Conservation (phyloP, 2,113 vertebrate species). For the Mesitornis unicolor region DNA sequence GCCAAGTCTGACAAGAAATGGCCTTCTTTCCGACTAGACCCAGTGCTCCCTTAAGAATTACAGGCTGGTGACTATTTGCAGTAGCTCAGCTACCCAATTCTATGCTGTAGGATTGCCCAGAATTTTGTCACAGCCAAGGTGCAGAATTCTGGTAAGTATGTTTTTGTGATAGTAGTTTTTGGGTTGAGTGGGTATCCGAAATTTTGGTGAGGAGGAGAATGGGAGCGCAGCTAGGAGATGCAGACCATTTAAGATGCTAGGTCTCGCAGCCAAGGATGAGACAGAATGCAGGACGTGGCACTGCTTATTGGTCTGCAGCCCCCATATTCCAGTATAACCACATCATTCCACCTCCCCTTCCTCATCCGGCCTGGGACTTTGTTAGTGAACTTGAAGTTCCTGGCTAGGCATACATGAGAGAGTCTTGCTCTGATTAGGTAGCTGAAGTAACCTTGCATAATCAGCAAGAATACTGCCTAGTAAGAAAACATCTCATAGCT, state of each 20-base stretch:
- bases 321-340: background rate
- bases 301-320: background rate
- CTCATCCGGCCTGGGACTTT: background rate
- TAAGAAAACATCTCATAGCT: background rate
- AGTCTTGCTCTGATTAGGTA: background rate
- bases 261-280: background rate
- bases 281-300: background rate
- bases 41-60: background rate
- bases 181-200: background rate
- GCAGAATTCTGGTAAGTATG: background rate
- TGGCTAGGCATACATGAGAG: background rate
- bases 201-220: background rate
- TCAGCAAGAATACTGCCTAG: background rate
- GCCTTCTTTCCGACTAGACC: background rate
- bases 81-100: background rate
- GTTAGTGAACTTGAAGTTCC: background rate
- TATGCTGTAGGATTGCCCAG: background rate
- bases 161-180: background rate
- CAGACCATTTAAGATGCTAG: background rate
- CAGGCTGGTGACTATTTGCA: background rate
- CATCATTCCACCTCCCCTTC: background rate
- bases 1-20: background rate
- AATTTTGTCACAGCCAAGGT: background rate
- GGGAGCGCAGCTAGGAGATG: background rate
- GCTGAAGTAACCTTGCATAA: background rate